Base-by-base conservation (phyloP, 2,888 invertebrate genomes). In the Campoplex capitator region DNA sequence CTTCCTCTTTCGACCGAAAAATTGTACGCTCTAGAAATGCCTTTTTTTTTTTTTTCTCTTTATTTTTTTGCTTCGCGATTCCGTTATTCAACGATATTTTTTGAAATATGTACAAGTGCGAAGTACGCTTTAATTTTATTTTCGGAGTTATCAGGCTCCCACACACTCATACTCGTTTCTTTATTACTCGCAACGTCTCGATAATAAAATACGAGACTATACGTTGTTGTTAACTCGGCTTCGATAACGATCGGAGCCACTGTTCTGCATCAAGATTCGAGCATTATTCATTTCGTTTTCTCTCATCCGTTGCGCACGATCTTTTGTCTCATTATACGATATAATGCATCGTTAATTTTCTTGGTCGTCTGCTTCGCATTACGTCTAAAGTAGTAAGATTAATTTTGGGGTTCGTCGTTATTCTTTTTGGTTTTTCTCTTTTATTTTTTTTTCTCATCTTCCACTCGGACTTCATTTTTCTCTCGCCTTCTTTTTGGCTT, bases 191-290 rank as follows among this genome's bases (percentile, higher is more conserved):
- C 35, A 48, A n/a, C 82, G 67, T 54, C n/a, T 70, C 51, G 75
- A 85, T 84, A 91, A 90, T 90, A 88, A 90, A 86, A 86, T 90
- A 90, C 88, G 88, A 90, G 89, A 91, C 90, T 91, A 89, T 91
- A 7, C 89, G 13, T 89, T 90, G 45, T 45, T 45, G 2, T 13
- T 45, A 7, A 42, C 11, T 45, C 45, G 11, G 45, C 45, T 11
- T 45, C 45, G 45, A 45, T 2, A 45, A 89, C 89, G 23, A 68
- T 45, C 45, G 42, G 45, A 48, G 42, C 81, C 48, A 45, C 83
- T 82, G 23, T 79, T 62, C 83, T 80, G 45, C 71, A 87, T 80
- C 84, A 79, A 18, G 54, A 70, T 51, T 88, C 83, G 82, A 86
- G 82, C 42, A 38, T 74, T 84, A 38, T 67, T 81, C 75, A 85